phyloP scores from a whole-genome alignment of 2,113 vertebrate species.

The Muscicapa adusta region DNA sequence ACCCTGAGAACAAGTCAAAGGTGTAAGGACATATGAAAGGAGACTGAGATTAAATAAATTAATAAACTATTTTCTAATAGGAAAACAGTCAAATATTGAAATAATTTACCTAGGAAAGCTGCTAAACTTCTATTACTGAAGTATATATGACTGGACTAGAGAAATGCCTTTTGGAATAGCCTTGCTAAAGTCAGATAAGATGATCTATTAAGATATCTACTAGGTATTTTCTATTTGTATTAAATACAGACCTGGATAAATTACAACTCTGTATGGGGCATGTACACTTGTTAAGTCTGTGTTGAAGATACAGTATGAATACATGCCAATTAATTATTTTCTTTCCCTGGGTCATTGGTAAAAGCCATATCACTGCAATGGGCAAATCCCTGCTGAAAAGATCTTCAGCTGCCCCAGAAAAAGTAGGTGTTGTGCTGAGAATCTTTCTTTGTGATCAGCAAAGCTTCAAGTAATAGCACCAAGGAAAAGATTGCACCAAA shows the following conservation, averaged over 20 bases:
- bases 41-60: background rate
- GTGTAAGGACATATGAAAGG: background rate
- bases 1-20: background rate
- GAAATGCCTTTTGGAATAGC: accelerated
- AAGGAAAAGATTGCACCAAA: background rate
- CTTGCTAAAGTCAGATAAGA: background rate
- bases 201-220: background rate
- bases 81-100: background rate
- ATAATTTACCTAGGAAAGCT: background rate
- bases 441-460: background rate
- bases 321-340: background rate
- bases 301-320: background rate
- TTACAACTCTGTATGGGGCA: background rate
- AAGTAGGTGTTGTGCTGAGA: background rate
- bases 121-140: background rate
- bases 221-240: background rate
- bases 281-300: background rate
- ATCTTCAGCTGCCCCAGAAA: background rate
- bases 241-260: background rate
- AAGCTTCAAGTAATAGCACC: background rate
- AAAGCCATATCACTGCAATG: background rate
- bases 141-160: background rate
- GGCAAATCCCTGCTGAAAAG: background rate
- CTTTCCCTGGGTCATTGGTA: background rate
- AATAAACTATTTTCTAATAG: background rate